Conservation (phyloP, 2,797 vertebrate genomes). For the Sarcoramphus papa region DNA sequence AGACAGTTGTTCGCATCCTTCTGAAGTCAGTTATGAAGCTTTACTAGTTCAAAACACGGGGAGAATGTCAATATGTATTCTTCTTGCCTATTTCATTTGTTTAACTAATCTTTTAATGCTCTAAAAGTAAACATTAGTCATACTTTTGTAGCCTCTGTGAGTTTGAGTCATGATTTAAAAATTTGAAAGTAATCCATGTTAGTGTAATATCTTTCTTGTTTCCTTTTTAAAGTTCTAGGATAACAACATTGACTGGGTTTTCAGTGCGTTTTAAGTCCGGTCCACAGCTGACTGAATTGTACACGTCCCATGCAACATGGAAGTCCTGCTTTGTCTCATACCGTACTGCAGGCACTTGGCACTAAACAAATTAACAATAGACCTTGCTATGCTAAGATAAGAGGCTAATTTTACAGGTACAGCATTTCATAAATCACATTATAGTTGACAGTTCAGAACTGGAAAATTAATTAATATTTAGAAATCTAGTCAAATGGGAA, state of each 20-base stretch:
- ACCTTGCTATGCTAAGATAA: conserved; percentile 30
- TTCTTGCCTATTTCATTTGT: neutral
- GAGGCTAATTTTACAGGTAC: conserved; percentile 43
- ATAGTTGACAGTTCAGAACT: conserved; percentile 10
- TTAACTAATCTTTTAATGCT: neutral
- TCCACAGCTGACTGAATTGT: neutral
- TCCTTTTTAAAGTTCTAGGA: neutral
- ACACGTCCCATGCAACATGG: neutral
- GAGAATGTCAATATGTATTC: conserved; percentile 4
- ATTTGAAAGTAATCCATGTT: neutral
- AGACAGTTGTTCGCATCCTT: neutral
- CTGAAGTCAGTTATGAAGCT: neutral
- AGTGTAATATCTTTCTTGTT: neutral
- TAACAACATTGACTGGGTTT: neutral
- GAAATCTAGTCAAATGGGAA: conserved; percentile 34
- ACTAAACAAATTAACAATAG: conserved; percentile 17
- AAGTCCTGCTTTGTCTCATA: neutral
- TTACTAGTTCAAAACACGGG: neutral
- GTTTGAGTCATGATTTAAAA: neutral
- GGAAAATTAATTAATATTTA: conserved; percentile 53
- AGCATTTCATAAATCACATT: conserved; percentile 23
- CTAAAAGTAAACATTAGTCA: neutral
- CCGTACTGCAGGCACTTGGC: neutral
- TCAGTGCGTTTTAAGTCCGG: neutral
- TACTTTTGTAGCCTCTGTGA: neutral